Evolutionary conservation across 1,140 invertebrate genomes (phyloP).

Genomic region (Diabrotica virgifera): DNA sequence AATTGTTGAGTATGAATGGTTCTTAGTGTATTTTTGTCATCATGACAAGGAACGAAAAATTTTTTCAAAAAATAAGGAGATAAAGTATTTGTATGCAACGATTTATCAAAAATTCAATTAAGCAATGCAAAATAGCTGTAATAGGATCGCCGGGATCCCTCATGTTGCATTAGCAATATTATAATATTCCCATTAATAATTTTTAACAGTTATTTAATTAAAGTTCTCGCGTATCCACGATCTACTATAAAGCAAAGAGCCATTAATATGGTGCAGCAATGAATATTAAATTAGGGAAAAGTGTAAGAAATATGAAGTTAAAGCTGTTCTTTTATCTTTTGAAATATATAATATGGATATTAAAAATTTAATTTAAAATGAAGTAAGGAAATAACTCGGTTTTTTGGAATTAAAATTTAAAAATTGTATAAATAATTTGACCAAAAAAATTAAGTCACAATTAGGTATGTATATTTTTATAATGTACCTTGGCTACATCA

Average conservation of each 20-base stretch:
- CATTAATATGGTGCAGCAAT: constrained; percentile 1
- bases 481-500: too few relatives aligned
- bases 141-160: neutral
- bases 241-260: neutral
- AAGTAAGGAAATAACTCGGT: too few relatives aligned
- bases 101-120: constrained; percentile 1
- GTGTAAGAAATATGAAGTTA: neutral
- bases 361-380: too few relatives aligned
- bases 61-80: neutral
- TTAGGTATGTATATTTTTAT: too few relatives aligned
- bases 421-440: too few relatives aligned
- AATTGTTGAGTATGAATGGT: too few relatives aligned
- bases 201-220: constrained; percentile 3
- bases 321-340: too few relatives aligned
- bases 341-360: too few relatives aligned
- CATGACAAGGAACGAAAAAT: too few relatives aligned
- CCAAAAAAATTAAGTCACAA: too few relatives aligned
- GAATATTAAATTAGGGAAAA: neutral
- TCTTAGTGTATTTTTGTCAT: too few relatives aligned
- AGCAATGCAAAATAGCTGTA: neutral
- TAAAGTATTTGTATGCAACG: neutral
- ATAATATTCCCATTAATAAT: constrained; percentile 1
- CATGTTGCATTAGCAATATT: constrained; percentile 1
- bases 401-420: too few relatives aligned
- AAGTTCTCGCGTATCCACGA: neutral